Percentiles rank a stretch among this genome's conserved stretches.
Evolutionary conservation across 2,888 invertebrate species (phyloP).

Genomic region (Drosophila algonquin): DNA sequence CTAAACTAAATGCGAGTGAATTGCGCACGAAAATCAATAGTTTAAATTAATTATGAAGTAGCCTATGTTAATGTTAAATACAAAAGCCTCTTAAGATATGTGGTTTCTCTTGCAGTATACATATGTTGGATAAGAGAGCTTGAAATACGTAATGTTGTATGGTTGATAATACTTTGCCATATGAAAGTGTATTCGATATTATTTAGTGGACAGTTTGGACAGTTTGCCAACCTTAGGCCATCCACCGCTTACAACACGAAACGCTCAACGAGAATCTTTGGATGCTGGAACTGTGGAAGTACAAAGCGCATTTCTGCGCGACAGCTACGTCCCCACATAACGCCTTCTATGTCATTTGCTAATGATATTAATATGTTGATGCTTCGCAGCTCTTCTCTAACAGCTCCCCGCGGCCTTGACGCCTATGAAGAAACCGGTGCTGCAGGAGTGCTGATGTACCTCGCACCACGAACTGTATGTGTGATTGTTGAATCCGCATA

Average conservation of each 20-base stretch:
- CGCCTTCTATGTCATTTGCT: conserved; percentile 26
- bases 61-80: conserved; percentile 64
- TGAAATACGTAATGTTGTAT: conserved; percentile 36
- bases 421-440: conserved; percentile 89
- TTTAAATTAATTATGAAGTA: conserved; percentile 49
- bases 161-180: conserved; percentile 46
- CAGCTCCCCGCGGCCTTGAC: conserved; percentile 88
- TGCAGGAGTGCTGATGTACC: conserved; percentile 91
- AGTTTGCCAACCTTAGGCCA: conserved; percentile 44
- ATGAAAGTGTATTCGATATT: conserved; percentile 41
- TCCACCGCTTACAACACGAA: conserved; percentile 54
- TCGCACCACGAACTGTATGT: conserved; percentile 92
- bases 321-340: conserved; percentile 31
- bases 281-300: conserved; percentile 71
- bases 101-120: conserved; percentile 57
- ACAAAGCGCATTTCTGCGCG: conserved; percentile 32
- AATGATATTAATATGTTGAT: conserved; percentile 47
- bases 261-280: conserved; percentile 76
- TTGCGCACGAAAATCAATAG: conserved; percentile 49
- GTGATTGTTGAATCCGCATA: conserved; percentile 90
- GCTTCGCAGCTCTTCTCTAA: conserved; percentile 48
- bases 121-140: conserved; percentile 38
- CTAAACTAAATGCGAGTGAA: conserved; percentile 55
- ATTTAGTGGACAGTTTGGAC: conserved; percentile 38
- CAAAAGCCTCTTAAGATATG: conserved; percentile 82